Percentiles rank a stretch among this genome's conserved stretches.
Conservation (phyloP, 1,140 invertebrate genomes). For the Drosophila prosaltans region DNA sequence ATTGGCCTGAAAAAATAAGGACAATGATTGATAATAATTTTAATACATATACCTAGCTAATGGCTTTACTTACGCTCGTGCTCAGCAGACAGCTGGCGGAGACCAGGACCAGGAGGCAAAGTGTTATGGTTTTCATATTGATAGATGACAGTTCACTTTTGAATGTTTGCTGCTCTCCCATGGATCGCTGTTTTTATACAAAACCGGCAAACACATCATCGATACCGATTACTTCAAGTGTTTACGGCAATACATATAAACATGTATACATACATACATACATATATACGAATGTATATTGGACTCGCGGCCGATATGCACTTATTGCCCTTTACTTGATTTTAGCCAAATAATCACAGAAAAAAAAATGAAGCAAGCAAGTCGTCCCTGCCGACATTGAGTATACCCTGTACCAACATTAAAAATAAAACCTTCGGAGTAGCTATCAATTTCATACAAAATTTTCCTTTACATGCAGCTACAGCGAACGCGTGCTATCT, state of each 20-base stretch:
- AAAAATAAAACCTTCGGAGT: too few species aligned
- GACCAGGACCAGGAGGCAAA: slow-evolving; percentile 50
- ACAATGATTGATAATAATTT: neutral
- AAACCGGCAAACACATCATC: neutral
- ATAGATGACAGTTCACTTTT: slow-evolving; percentile 8
- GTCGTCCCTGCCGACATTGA: too few species aligned
- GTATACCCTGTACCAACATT: too few species aligned
- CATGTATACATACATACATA: neutral
- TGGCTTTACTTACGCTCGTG: slow-evolving; percentile 41
- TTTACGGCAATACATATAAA: neutral
- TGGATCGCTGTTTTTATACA: slow-evolving; percentile 47
- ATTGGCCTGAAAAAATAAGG: slow-evolving; percentile 27
- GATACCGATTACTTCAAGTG: neutral
- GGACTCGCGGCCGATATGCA: neutral
- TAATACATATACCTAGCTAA: too few species aligned
- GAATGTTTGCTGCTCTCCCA: slow-evolving; percentile 29
- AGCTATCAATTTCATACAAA: too few species aligned
- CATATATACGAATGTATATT: too few species aligned
- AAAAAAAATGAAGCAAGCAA: too few species aligned
- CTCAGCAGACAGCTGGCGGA: slow-evolving; percentile 53
- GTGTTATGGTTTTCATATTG: slow-evolving; percentile 56
- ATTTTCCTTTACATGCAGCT: too few species aligned
- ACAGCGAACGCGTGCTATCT: too few species aligned
- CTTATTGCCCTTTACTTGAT: neutral
- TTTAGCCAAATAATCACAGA: neutral